Evolutionary conservation across 2,888 invertebrate species (phyloP), one percentile per base, ranked within the genome.

Genomic region (Pyrrhosoma nymphula): DNA sequence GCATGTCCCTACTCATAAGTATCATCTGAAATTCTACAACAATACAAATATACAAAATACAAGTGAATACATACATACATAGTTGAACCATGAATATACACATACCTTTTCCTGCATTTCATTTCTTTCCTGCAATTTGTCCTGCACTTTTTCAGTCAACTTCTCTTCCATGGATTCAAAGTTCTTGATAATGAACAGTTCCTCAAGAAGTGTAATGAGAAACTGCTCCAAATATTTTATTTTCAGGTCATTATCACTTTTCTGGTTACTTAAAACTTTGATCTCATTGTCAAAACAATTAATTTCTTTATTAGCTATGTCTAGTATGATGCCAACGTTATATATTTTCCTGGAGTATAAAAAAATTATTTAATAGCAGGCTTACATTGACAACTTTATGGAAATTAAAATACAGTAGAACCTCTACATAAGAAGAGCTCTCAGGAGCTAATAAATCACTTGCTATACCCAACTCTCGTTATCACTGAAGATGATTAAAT

Each of bases 131-230:
- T 97, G 97, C 95, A 97, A 96, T 95, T 97, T 98, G 0, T 96
- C 97, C 95, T 97, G 97, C 26, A 98, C 98, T 96, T 97, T 97
- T 95, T 97, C 97, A 47, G 97, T 97, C 23, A 98, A 97, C 90
- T 97, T 96, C 96, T 98, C 97, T 96, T 99, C 98, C 75, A 98
- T 97, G 6, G 97, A 97, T 96, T 98, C 98, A 96, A 98, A 98
- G 88, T 98, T 98, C 96, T 98, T 98, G 23, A 98, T 96, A 35
- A 99, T 98, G 91, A 98, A 97, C 96, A 98, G 97, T 96, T 99
- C 98, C 96, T 98, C 98, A 96, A 98, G 98, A 39, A 98, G 96
- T 47, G 98, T 98, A 47, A 98, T 97, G 90, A 98, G 96, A 96
- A 97, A 98, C 56, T 98, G 96, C 95, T 98, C 98, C 95, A 98